These are phyloP conservation scores for Lasioglossum lativentre DNA, from an alignment of 2,888 invertebrate genomes.

Conservation along the genomic window DNA sequence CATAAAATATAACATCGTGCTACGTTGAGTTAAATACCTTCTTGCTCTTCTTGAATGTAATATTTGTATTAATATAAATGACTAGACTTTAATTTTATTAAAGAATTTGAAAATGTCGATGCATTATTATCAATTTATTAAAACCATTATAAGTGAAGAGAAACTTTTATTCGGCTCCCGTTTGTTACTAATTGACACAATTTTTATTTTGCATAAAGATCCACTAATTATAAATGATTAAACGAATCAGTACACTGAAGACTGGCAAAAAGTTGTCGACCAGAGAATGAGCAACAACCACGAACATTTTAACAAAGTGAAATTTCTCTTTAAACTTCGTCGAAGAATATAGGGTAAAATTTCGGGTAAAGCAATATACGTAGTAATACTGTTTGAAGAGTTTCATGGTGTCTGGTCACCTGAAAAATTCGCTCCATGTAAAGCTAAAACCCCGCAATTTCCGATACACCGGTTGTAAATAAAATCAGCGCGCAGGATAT, in stretches of 20 bases:
- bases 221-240: background rate
- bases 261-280: background rate
- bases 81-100: no score
- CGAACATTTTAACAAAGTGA: background rate
- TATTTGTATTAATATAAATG: background rate
- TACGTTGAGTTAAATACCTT: background rate
- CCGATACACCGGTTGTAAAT: background rate
- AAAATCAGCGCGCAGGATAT: slow-evolving; percentile 12
- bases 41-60: background rate
- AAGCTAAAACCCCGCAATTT: background rate
- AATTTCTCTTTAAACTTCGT: background rate
- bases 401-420: background rate
- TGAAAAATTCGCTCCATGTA: background rate
- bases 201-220: background rate
- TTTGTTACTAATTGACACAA: background rate
- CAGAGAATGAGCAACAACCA: background rate
- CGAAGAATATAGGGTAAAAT: background rate
- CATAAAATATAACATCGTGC: background rate
- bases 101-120: no score
- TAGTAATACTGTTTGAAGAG: background rate
- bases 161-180: no score
- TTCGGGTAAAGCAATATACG: background rate
- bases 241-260: background rate
- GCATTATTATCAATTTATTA: background rate
- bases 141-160: background rate